Evolutionary conservation across 2,888 invertebrate species (phyloP), one percentile per base, ranked within the genome.

Genomic region (Ormia ochracea): DNA sequence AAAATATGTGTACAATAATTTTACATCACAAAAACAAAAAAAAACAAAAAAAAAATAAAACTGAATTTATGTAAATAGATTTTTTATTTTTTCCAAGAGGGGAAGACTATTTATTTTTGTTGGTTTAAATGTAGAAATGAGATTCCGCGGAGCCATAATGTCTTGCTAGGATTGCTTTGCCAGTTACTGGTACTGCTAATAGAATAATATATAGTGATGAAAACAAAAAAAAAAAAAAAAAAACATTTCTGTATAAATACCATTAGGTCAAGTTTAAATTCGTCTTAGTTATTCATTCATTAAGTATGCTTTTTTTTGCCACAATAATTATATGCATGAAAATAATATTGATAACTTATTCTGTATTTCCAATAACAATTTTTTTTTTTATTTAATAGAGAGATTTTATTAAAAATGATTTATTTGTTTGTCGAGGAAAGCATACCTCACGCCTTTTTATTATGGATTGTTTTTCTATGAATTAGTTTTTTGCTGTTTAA

Each of bases 261-360:
- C 80, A 80, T 80, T 76, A 76, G 80, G 80, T 80, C 80, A 80
- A 80, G 80, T 80, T 80, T 80, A 80, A 63, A 76, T 80, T 76
- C 68, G 68, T 72, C 36, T 66, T 56, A 48, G 41, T 68, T 72
- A 80, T 80, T 80, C 80, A 80, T 76, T 73, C 63, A 61, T 50
- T 56, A 58, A 73, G 61, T 63, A 80, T 80, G 28, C 33, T 43
- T 68, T 74, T 69, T 72, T 17, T 31, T 9, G 1, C 7, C 2
- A 1, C 10, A 45, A 72, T 80, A 80, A 80, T 80, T 76, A 80
- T 80, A 80, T 80, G 80, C 80, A 80, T 72, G 58, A 17, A 65
- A 52, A 61, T 43, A 72, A 19, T 80, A 80, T 80, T 80, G 80
- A 80, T 80, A 80, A 76, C 72, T 80, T 73, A 80, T 80, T 80